Evolutionary conservation across 2,888 invertebrate genomes (phyloP), one percentile per base, ranked within the genome.

Genomic region (Plebejus anna): DNA sequence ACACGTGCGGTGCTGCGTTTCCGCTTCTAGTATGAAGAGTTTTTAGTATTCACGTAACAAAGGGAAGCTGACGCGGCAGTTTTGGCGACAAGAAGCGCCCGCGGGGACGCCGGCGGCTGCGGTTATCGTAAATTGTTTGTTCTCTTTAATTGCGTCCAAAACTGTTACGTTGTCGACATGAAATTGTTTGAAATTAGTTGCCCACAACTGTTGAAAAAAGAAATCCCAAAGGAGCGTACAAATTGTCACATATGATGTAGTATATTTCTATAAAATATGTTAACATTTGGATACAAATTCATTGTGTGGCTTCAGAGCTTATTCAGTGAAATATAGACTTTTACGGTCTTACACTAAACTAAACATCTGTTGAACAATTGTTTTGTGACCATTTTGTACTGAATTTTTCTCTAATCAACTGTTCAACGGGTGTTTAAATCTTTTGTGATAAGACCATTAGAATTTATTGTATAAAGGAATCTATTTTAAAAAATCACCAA

Each of bases 41-140:
- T 32, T 5, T 28, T 22, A 4, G 28, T 4, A 1, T 66, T 32
- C 32, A 66, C 66, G 66, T 36, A 66, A 66, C 66, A 66, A 66
- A 13, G 66, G 66, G 32, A 66, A 13, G 66, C 32, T 66, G 66
- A 66, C 32, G 32, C 32, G 66, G 66, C 66, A 66, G 66, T 66
- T 66, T 36, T 16, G 32, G 61, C 66, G 66, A 32, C 13, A 66
- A 36, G 66, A 32, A 66, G 4, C 16, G 66, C 32, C 66, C 66
- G 32, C 66, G 13, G 66, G 66, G 66, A 66, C 36, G 66, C 66
- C 32, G 66, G 11, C 7, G 59, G n/a, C 59, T 28, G 66, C 66
- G 28, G 66, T 9, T 11, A 11, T 22, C 66, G 32, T 32, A 66
- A 66, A 66, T 66, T 66, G 36, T 66, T 66, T 66, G 66, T 66